A percentile compares a stretch with the other conserved stretches of the same genome.
These are phyloP conservation scores for Bombus polaris DNA, from an alignment of 1,140 invertebrate genomes.

Conservation along the genomic window DNA sequence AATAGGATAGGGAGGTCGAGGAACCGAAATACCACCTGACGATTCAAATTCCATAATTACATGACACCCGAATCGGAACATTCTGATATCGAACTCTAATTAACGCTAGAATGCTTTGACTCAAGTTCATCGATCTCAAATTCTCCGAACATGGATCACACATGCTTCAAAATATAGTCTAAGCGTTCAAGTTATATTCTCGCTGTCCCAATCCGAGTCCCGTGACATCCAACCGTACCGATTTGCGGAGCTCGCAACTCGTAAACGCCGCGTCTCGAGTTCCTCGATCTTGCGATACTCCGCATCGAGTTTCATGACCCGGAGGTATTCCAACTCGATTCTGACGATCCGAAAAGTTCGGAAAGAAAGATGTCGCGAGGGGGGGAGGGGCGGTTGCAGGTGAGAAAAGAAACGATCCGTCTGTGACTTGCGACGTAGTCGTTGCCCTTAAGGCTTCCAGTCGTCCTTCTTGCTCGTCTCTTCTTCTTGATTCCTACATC, in stretches of 20 bases:
- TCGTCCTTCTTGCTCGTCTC: constrained; percentile 49
- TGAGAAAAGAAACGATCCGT: constrained; percentile 61
- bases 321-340: neutral
- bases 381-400: neutral
- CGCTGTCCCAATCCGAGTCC: neutral
- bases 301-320: neutral
- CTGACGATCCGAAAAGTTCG: neutral
- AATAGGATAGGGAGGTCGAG: neutral
- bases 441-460: constrained; percentile 69
- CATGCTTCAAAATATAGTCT: too few relatives aligned
- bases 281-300: too few relatives aligned
- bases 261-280: neutral
- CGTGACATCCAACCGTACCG: neutral
- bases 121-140: too few relatives aligned
- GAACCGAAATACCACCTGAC: neutral
- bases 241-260: neutral
- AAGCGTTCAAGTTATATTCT: neutral
- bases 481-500: constrained; percentile 59
- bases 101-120: too few relatives aligned
- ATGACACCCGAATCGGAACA: too few relatives aligned
- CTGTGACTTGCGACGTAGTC: constrained; percentile 67
- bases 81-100: too few relatives aligned
- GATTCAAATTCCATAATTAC: neutral
- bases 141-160: too few relatives aligned
- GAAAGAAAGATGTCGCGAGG: neutral